phyloP scores from a whole-genome alignment of 2,113 vertebrate species.

The Poecile atricapillus region DNA sequence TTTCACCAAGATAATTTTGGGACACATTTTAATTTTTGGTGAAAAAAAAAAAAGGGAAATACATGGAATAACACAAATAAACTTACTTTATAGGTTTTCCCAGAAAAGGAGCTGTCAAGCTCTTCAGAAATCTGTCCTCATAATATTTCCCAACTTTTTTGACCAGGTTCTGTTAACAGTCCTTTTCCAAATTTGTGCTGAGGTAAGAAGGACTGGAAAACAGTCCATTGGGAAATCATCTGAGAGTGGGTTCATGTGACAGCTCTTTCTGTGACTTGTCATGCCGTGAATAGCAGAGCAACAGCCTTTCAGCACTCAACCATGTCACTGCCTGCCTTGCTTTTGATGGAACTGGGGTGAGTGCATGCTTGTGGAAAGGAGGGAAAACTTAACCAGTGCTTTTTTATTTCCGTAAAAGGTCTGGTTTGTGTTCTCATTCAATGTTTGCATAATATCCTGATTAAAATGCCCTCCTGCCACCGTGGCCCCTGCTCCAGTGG shows the following conservation, averaged over 20 bases:
- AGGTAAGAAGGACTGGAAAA: background rate
- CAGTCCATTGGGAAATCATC: background rate
- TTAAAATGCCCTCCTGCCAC: background rate
- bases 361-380: background rate
- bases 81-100: background rate
- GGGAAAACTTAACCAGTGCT: background rate
- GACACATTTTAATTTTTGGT: background rate
- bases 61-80: background rate
- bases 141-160: background rate
- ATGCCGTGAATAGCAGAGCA: constrained; percentile 13
- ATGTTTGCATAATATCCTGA: background rate
- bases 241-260: background rate
- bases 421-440: background rate
- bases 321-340: background rate
- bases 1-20: background rate
- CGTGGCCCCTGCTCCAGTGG: background rate
- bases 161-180: background rate
- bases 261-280: constrained; percentile 37
- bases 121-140: background rate
- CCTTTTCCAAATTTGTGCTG: background rate
- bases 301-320: constrained; percentile 47
- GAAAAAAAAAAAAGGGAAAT: rapidly evolving
- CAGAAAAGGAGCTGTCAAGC: background rate
- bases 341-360: constrained; percentile 26
- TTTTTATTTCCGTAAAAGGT: background rate